Base-by-base conservation (phyloP, 1,140 invertebrate genomes). In the Panonychus citri region DNA sequence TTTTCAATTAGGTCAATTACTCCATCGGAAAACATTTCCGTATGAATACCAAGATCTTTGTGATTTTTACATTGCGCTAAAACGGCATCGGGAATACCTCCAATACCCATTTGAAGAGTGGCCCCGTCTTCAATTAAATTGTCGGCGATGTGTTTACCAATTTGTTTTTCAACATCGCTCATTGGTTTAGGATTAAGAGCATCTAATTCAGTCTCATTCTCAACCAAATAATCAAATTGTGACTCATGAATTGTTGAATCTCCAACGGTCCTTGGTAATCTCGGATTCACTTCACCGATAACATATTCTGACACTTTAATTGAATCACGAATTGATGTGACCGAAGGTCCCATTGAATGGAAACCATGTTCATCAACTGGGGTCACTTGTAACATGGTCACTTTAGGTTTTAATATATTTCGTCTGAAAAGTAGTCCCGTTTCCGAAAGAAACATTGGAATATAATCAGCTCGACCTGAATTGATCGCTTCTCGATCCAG, bases 11-110 rank as follows among this genome's bases (percentile, higher is more conserved):
- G 73, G 60, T 89, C 83, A 3, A 93, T 78, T 51, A 93, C 81
- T 3, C 86, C 87, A 60, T 85, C 83, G 60, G 81, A 81, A 67
- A 94, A 86, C 81, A 94, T 90, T 71, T 95, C 88, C 0, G 87
- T 86, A 67, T 94, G 89, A 54, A 95, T 78, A 3, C 89, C 89
- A 12, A 94, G 71, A 70, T 94, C 83, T 66, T 88, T 88, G 70
- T 95, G 88, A 64, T 81, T 76, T 49, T 73, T 78, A 27, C 94
- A 70, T 0, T 77, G 74, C 1, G 77, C 75, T 1, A 94, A 70
- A 15, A 91, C 82, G 13, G 86, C 82, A 69, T 95, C 86, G 0
- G 89, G 88, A 64, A 95, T 89, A 62, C 78, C 39, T 24, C 59
- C 59, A 26, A 60, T 62, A n/a, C 87, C 87, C 80, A 94, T 85